These are phyloP conservation scores for Stegodyphus dumicola DNA, from an alignment of 1,140 invertebrate species.

Conservation along the genomic window DNA sequence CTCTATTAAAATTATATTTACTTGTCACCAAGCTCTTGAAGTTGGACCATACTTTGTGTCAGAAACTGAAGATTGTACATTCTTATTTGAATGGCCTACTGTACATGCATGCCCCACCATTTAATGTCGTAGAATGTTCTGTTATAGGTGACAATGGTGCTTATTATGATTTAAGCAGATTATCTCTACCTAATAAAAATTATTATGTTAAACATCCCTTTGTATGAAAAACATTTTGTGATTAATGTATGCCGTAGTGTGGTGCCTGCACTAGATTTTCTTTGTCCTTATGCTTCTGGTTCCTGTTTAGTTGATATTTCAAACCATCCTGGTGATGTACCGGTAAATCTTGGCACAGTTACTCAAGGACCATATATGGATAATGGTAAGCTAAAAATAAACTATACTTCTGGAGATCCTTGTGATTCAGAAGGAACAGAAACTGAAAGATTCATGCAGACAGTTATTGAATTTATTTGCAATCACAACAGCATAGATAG, in stretches of 20 bases:
- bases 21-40: conserved; percentile 64
- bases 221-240: conserved; percentile 63
- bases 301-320: conserved; percentile 64
- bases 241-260: conserved; percentile 66
- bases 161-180: conserved; percentile 64
- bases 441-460: conserved; percentile 24
- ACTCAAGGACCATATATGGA: conserved; percentile 34
- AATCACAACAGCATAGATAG: neutral
- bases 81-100: conserved; percentile 68
- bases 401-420: conserved; percentile 39
- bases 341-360: conserved; percentile 42
- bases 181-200: conserved; percentile 64
- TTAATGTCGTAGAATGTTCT: conserved; percentile 46
- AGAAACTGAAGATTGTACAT: conserved; percentile 64
- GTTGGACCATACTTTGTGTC: conserved; percentile 42
- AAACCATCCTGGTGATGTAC: conserved; percentile 43
- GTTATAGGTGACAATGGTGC: conserved; percentile 29
- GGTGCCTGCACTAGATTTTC: conserved; percentile 65
- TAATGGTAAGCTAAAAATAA: conserved; percentile 45
- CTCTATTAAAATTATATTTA: conserved; percentile 66
- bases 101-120: conserved; percentile 65
- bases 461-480: conserved; percentile 55
- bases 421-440: conserved; percentile 2
- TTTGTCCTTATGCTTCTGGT: conserved; percentile 66
- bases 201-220: conserved; percentile 62